Base-by-base conservation (phyloP, 1,140 invertebrate genomes). In the Aphaenogaster ashmeadi region DNA sequence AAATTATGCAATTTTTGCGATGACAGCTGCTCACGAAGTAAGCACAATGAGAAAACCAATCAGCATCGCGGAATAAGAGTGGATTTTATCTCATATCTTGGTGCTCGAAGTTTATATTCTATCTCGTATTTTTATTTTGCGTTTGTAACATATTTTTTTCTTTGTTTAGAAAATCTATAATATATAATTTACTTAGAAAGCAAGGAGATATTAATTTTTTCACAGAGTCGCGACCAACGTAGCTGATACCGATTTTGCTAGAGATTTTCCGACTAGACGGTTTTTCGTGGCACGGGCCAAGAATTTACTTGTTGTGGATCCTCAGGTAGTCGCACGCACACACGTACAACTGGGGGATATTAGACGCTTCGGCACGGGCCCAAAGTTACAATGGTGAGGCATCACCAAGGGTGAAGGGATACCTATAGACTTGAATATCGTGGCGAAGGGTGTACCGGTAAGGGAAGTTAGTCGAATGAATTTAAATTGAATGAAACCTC, bases 271-370 rank as follows among this genome's bases (percentile, higher is more conserved):
- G 41, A 38, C 41, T 21, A 27, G 36, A n/a, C n/a, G 11, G 66
- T 64, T 62, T 41, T 66, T 47, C 52, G 27, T 50, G 44, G 80
- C 80, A 84, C 80, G 80, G 69, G 80, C 80, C 54, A 62, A 84
- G 80, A 84, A 84, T 84, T 84, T 84, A 81, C 64, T 71, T 66
- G 21, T 47, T 2, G 67, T 67, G 41, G 54, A 75, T 60, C 18
- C 33, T 84, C 80, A 84, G 80, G 80, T 84, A 84, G 80, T 84
- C 41, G 33, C 27, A 74, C 80, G 41, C 41, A 60, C 41, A 83
- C 52, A 60, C 9, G 36, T 36, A 64, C 38, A 50, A 38, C 3
- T 4, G 44, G 6, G 8, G 27, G 54, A 71, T 60, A 52, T 79
- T 80, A 54, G n/a, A 41, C 44, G 27, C 44, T n/a, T 71, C 52